Evolutionary conservation across 2,888 invertebrate species (phyloP), one percentile per base, ranked within the genome.

Genomic region (Lepas anatifera): DNA sequence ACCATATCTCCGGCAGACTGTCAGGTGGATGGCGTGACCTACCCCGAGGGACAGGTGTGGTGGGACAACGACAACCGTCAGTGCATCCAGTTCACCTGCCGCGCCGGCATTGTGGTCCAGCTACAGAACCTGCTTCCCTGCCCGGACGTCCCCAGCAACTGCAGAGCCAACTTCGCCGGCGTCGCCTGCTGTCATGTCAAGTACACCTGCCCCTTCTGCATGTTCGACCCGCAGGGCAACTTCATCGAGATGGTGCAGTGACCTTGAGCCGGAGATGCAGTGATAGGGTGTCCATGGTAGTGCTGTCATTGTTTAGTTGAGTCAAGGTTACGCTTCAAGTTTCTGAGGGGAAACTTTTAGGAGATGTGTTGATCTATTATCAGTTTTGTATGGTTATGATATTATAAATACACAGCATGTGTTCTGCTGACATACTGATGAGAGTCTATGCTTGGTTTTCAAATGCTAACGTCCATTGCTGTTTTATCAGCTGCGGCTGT

Each of bases 121-220:
- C 58, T 58, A 6, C 3, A 10, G 0, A 6, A 27, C 32, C 32
- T 29, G 29, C 11, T 27, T 4, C 27, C 58, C 18, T 58, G 58
- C 11, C 58, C 32, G 16, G 13, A 11, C 18, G 32, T 58, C 18
- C 58, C 58, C 6, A 6, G 2, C 58, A 22, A 7, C 58, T 58
- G 58, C 32, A 58, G 18, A 18, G 18, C 58, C 29, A 32, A 32
- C 32, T 58, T 13, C 58, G 4, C 1, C 18, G 58, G 58, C 27
- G 25, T 25, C 16, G 27, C 8, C 29, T 58, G 58, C 58, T 58
- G 58, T 22, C 58, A 58, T 32, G 32, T 58, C 58, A 58, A 58
- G 58, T 58, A 58, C 58, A 58, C 58, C 58, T 58, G 58, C 27
- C 58, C 58, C 1, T 58, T 32, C 58, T 58, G 58, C 58, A 58